Conservation (phyloP, 2,797 vertebrate species). For the Rhynchonycteris naso region DNA sequence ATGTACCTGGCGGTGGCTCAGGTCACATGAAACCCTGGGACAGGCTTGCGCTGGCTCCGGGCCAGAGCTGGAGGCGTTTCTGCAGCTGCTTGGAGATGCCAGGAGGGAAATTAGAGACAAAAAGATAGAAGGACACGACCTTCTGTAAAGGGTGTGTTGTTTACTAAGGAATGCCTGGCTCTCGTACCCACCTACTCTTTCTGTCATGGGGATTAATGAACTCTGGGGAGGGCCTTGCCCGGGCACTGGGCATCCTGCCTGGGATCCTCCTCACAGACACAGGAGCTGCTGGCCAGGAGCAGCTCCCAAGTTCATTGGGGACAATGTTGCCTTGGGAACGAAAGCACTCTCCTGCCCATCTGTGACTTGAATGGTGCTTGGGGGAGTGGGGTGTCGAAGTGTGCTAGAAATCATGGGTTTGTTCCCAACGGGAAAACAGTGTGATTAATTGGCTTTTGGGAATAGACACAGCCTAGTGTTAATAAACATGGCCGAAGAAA, state of each 20-base stretch:
- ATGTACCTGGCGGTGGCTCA: no score
- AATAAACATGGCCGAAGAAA: not conserved
- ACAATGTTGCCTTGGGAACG: not conserved
- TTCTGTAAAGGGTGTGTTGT: not conserved
- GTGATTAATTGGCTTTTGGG: not conserved
- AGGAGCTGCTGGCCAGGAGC: not conserved
- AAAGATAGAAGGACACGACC: not conserved
- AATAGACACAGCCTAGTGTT: not conserved
- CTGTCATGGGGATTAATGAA: not conserved
- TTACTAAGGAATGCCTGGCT: not conserved
- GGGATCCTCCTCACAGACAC: not conserved
- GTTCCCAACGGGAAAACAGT: not conserved
- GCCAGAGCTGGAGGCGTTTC: no score
- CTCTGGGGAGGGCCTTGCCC: not conserved
- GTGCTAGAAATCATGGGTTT: not conserved
- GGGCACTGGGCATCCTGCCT: not conserved
- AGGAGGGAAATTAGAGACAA: not conserved
- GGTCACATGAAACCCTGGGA: no score
- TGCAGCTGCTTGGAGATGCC: not conserved
- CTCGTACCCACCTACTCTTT: not conserved
- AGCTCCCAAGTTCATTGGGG: not conserved
- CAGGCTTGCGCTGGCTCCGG: not conserved
- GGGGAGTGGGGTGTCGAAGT: not conserved
- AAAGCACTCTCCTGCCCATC: not conserved
- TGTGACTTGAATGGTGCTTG: not conserved